These are phyloP conservation scores for Maniola jurtina DNA, from an alignment of 1,140 invertebrate genomes.

Conservation along the genomic window DNA sequence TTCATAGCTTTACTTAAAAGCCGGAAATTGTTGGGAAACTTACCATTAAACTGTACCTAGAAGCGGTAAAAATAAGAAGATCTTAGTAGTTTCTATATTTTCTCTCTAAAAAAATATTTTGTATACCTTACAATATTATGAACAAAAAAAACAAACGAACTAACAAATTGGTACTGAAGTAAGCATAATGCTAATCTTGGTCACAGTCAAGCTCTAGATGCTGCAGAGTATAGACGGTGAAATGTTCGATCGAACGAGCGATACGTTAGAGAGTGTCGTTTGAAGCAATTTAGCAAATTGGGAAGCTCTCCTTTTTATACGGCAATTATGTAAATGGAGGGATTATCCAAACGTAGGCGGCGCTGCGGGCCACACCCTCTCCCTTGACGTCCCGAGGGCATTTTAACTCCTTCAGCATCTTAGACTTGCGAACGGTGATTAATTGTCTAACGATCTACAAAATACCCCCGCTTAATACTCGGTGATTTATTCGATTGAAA, in stretches of 20 bases:
- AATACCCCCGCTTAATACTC: conserved; percentile 52
- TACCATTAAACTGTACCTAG: too few relatives aligned
- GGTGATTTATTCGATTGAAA: conserved; percentile 69
- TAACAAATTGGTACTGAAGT: too few relatives aligned
- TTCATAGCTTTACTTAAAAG: too few relatives aligned
- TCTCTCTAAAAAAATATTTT: too few relatives aligned
- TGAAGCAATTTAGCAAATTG: conserved; percentile 77
- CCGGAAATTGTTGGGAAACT: too few relatives aligned
- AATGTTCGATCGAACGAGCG: conserved; percentile 34
- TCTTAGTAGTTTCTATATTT: too few relatives aligned
- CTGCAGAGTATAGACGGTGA: background rate
- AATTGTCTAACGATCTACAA: conserved; percentile 61
- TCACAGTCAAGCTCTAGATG: background rate
- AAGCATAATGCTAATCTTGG: too few relatives aligned
- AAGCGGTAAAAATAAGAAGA: too few relatives aligned
- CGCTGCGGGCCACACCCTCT: conserved; percentile 64
- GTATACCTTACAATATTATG: too few relatives aligned
- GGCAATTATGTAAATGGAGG: conserved; percentile 78
- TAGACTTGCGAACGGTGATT: conserved; percentile 72
- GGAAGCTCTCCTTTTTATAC: conserved; percentile 75
- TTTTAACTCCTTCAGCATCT: conserved; percentile 62
- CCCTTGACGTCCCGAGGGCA: conserved; percentile 59
- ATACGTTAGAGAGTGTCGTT: conserved; percentile 62
- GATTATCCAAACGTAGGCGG: conserved; percentile 73
- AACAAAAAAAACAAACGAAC: too few relatives aligned